phyloP scores from a whole-genome alignment of 1,140 invertebrate species.

The Gonatopus flavifemur region DNA sequence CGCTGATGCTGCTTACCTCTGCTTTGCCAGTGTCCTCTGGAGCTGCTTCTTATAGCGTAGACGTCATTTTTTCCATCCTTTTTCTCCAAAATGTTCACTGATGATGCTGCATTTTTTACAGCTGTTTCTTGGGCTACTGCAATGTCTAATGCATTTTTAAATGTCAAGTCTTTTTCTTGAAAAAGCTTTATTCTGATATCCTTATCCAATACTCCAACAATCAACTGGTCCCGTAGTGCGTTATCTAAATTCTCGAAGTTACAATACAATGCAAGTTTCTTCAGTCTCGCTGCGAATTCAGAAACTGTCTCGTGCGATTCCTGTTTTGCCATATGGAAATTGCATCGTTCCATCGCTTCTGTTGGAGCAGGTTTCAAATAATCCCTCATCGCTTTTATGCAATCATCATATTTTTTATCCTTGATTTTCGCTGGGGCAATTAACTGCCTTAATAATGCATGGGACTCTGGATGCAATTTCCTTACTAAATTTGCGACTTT shows the following conservation, averaged over 20 bases:
- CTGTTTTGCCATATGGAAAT: constrained; percentile 5
- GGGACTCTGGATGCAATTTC: neutral
- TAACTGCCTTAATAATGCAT: constrained; percentile 2
- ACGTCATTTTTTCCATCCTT: neutral
- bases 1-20: neutral
- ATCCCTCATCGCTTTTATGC: constrained; percentile 3
- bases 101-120: constrained; percentile 2
- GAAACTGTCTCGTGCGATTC: constrained; percentile 6
- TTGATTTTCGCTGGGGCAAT: constrained; percentile 2
- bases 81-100: neutral
- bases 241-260: constrained; percentile 6
- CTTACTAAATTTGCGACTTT: constrained; percentile 7
- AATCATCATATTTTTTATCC: neutral
- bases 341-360: constrained; percentile 8
- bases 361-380: constrained; percentile 3
- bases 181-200: constrained; percentile 3
- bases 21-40: neutral
- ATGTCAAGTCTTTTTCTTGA: constrained; percentile 8
- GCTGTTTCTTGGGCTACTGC: constrained; percentile 7
- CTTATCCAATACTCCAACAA: constrained; percentile 3
- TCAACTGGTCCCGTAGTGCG: constrained; percentile 8
- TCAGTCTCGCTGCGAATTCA: constrained; percentile 8
- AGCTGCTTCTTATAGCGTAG: neutral
- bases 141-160: constrained; percentile 5
- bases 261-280: neutral